Conservation (phyloP, 2,113 vertebrate species). For the Cavia aperea region DNA sequence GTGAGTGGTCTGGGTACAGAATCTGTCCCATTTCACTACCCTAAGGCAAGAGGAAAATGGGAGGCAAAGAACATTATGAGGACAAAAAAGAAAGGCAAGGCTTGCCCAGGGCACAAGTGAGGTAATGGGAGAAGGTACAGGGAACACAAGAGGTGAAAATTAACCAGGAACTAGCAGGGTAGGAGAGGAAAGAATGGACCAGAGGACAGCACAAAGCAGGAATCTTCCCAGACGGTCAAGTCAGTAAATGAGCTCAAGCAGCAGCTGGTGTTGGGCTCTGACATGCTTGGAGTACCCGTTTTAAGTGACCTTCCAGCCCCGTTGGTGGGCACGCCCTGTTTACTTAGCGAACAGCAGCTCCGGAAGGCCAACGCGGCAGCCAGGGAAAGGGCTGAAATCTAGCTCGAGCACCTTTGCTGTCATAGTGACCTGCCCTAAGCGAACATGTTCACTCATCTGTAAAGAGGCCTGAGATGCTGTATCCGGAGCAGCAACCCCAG, state of each 20-base stretch:
- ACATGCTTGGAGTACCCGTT: neutral
- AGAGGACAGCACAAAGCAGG: neutral
- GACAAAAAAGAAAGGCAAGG: neutral
- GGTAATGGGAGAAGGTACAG: neutral
- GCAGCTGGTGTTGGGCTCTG: no score
- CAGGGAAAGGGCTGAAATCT: neutral
- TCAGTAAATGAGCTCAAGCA: neutral
- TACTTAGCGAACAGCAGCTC: neutral
- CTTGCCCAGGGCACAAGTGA: neutral
- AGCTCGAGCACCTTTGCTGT: accelerated
- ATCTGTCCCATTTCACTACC: neutral
- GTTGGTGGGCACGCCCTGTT: neutral
- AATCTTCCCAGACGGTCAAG: neutral
- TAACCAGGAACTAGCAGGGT: accelerated
- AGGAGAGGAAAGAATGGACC: neutral
- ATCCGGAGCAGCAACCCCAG: neutral
- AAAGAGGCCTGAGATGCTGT: neutral
- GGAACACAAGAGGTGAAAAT: neutral
- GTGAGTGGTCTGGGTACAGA: no score
- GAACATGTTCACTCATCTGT: neutral
- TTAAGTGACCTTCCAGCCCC: neutral
- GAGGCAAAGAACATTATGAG: neutral
- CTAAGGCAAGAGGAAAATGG: neutral
- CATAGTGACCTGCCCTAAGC: accelerated
- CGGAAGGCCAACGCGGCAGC: neutral